Evolutionary conservation across 2,113 vertebrate genomes (phyloP), one percentile per base, ranked within the genome.

Genomic region (Dipodomys merriami): DNA sequence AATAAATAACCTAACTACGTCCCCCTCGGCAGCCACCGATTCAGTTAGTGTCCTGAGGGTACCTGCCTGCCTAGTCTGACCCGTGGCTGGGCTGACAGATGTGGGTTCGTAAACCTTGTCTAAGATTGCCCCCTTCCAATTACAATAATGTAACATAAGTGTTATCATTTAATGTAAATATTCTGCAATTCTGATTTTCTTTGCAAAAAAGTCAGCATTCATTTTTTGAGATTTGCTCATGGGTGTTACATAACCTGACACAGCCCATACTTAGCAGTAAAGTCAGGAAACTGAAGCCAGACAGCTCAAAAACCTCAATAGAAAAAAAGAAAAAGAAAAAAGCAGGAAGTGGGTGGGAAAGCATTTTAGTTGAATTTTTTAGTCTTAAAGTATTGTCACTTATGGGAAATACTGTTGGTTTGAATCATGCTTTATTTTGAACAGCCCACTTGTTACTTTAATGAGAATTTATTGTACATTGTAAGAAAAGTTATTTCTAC

Each of bases 311-410:
- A 93, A 85, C 6, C 53, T 44, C 23, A 64, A 57, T 57, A 57
- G 53, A 57, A 23, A 23, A 25, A 25, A 25, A 64, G 22, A 7
- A 10, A 7, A 35, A 46, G 88, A 39, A 46, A 69, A 60, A 91
- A 78, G 86, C 80, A 86, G 76, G 87, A 83, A 80, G 94, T 94
- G 71, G 71, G 83, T 94, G 62, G 93, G 96, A 79, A 9, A 79
- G 91, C 68, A 57, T 90, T 95, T 96, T 72, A 83, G 90, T 95
- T 96, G 68, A 92, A 83, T 64, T 94, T 94, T 81, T 94, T 85
- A 33, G 53, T 57, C 90, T 33, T 90, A 89, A 68, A 86, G 71
- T 33, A 53, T 86, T 90, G 49, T 91, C 72, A 88, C 81, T 93
- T 93, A 77, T 77, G 85, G 77, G 53, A 44, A 85, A 92, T 57